A percentile compares a stretch with the other conserved stretches of the same genome.
These are phyloP conservation scores for Nemotelus pantherinus DNA, from an alignment of 2,888 invertebrate genomes.

Conservation along the genomic window DNA sequence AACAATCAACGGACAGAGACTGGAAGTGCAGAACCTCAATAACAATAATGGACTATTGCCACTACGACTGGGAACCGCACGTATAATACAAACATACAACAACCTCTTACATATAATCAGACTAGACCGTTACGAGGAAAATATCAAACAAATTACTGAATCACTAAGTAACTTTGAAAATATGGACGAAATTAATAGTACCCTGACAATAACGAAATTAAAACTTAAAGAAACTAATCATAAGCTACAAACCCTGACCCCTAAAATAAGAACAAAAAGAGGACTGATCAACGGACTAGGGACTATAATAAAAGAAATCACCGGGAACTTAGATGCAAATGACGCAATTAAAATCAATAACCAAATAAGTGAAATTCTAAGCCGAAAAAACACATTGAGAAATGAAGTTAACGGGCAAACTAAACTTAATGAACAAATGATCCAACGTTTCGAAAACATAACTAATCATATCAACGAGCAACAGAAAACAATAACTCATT, in stretches of 20 bases:
- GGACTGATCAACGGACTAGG: constrained; percentile 41
- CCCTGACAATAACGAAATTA: constrained; percentile 14
- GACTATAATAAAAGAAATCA: constrained; percentile 25
- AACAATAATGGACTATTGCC: constrained; percentile 9
- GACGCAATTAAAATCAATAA: constrained; percentile 27
- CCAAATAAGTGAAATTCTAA: background rate
- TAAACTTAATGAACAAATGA: constrained; percentile 34
- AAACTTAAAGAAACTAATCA: constrained; percentile 8
- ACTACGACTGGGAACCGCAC: background rate
- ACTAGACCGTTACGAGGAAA: constrained; percentile 11
- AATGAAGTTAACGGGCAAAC: constrained; percentile 11
- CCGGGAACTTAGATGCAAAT: constrained; percentile 23
- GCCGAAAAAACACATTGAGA: constrained; percentile 7
- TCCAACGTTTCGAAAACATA: constrained; percentile 36
- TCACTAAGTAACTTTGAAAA: background rate
- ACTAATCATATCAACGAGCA: constrained; percentile 38
- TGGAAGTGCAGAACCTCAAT: background rate
- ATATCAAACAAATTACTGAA: constrained; percentile 6
- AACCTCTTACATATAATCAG: constrained; percentile 16
- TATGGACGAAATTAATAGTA: background rate
- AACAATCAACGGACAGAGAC: background rate
- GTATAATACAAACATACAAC: background rate
- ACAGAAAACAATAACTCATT: constrained; percentile 10
- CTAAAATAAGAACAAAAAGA: constrained; percentile 12
- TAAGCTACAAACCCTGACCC: constrained; percentile 1